phyloP scores from a whole-genome alignment of 2,888 invertebrate genomes.

The Cyclophora albipunctata region DNA sequence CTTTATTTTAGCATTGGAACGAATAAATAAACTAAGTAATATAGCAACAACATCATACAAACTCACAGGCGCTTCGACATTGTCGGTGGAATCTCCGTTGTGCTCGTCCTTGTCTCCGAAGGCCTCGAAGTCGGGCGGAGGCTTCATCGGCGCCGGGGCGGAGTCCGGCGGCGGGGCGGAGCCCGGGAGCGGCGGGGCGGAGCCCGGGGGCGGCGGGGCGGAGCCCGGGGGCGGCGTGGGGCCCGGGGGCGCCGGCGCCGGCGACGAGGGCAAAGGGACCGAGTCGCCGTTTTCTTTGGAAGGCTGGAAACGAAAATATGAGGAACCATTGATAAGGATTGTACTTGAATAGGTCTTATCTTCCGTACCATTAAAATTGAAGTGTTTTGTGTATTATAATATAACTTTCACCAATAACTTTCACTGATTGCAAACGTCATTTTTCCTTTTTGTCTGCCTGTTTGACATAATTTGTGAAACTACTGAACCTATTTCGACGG shows the following conservation, averaged over 20 bases:
- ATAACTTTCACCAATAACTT: too few species aligned
- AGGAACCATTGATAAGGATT: too few species aligned
- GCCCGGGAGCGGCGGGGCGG: conserved; percentile 13
- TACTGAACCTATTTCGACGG: background rate
- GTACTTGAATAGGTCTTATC: too few species aligned
- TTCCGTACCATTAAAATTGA: too few species aligned
- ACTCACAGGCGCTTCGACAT: background rate
- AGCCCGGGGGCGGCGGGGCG: conserved; percentile 20
- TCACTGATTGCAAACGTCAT: too few species aligned
- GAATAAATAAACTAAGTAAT: too few species aligned
- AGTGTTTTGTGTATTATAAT: too few species aligned
- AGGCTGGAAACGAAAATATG: conserved; percentile 23
- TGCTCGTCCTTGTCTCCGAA: conserved; percentile 3
- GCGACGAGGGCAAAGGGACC: conserved; percentile 25
- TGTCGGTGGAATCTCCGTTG: background rate
- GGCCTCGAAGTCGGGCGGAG: conserved; percentile 28
- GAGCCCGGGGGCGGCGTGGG: conserved; percentile 19
- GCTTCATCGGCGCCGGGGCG: conserved; percentile 32
- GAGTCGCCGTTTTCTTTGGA: conserved; percentile 60
- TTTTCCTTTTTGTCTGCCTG: too few species aligned
- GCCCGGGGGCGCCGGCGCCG: conserved; percentile 20
- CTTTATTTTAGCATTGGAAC: too few species aligned
- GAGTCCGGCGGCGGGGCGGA: conserved; percentile 7
- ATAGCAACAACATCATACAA: too few species aligned
- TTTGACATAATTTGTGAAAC: too few species aligned